These are phyloP conservation scores for Sesia bembeciformis DNA, from an alignment of 2,888 invertebrate species.

Conservation along the genomic window DNA sequence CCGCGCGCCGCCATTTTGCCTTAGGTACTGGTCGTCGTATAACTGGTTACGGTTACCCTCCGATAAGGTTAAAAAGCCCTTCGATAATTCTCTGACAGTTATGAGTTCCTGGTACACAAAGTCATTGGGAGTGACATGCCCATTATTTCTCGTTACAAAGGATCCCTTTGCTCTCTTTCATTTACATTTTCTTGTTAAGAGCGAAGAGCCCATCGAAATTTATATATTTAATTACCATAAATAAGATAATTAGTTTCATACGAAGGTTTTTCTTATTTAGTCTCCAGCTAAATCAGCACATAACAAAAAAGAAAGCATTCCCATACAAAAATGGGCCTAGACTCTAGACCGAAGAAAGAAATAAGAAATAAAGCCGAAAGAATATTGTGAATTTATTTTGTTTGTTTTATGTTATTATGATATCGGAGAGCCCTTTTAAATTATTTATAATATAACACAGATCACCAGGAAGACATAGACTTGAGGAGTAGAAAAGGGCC, in stretches of 20 bases:
- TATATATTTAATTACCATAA: conserved; percentile 45
- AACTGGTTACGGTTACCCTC: too few species aligned
- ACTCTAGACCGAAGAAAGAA: neutral
- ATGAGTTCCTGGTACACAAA: conserved; percentile 65
- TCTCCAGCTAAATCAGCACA: too few species aligned
- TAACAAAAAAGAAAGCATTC: too few species aligned
- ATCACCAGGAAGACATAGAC: conserved; percentile 57
- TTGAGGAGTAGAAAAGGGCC: conserved; percentile 57
- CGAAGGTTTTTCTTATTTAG: neutral
- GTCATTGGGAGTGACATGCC: conserved; percentile 77
- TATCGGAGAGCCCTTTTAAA: conserved; percentile 65
- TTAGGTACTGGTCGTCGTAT: too few species aligned
- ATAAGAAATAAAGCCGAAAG: neutral
- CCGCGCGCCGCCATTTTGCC: too few species aligned
- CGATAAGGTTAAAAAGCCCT: neutral
- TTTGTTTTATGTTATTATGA: conserved; percentile 37
- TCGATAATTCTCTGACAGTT: conserved; percentile 4
- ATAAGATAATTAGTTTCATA: neutral
- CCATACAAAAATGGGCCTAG: too few species aligned
- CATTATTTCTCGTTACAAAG: conserved; percentile 66
- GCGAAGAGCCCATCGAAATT: conserved; percentile 21
- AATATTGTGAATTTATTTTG: conserved; percentile 13
- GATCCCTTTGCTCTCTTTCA: conserved; percentile 42
- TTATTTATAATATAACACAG: conserved; percentile 76
- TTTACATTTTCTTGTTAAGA: conserved; percentile 47